Conservation (phyloP, 2,113 vertebrate genomes). For the Amia ocellicauda region DNA sequence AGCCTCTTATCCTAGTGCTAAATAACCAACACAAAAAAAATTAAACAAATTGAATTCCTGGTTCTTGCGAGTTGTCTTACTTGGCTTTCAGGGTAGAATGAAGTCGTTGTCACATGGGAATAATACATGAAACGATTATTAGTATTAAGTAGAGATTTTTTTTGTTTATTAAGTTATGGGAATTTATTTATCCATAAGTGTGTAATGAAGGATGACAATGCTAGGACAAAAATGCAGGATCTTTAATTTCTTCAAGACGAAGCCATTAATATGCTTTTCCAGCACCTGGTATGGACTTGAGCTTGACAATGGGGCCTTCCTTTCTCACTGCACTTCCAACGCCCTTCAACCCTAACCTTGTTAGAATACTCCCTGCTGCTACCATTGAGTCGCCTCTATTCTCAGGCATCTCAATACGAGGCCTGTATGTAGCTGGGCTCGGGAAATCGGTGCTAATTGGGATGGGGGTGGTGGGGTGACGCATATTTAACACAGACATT, state of each 20-base stretch:
- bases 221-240: not conserved
- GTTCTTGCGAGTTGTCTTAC: too few relatives aligned
- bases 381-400: slow-evolving; percentile 1
- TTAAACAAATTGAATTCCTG: too few relatives aligned
- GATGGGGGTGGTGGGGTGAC: not conserved
- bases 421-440: not conserved
- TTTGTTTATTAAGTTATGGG: not conserved
- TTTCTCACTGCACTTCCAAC: not conserved
- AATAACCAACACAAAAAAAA: too few relatives aligned
- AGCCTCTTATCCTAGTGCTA: too few relatives aligned
- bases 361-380: slow-evolving; percentile 6
- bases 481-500: too few relatives aligned
- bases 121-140: not conserved
- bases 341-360: slow-evolving; percentile 5
- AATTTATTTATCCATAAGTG: not conserved
- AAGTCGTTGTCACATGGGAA: too few relatives aligned
- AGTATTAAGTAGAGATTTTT: too few relatives aligned
- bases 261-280: slow-evolving; percentile 8
- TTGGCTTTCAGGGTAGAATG: too few relatives aligned
- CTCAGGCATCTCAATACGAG: not conserved
- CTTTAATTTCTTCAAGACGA: not conserved
- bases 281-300: slow-evolving; percentile 3
- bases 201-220: slow-evolving; percentile 7
- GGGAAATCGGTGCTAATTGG: slow-evolving; percentile 9
- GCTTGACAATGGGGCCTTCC: not conserved